A percentile compares a stretch with the other conserved stretches of the same genome.
Evolutionary conservation across 1,140 invertebrate species (phyloP).

Genomic region (Globodera ellingtonae): DNA sequence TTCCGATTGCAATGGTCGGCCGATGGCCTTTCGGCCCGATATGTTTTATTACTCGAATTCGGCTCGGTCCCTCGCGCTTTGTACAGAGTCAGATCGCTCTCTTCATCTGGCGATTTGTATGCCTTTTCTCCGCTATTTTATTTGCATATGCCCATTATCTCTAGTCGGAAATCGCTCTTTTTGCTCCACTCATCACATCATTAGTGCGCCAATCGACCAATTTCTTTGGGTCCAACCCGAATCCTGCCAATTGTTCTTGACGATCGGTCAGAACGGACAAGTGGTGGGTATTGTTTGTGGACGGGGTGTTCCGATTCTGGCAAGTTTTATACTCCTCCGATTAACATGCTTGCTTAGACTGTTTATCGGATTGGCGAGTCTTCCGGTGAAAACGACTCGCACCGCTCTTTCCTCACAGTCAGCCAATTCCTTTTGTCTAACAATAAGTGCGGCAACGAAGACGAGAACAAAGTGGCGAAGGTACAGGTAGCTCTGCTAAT

Average conservation of each 20-base stretch:
- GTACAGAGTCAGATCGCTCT: background rate
- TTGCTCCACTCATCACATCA: background rate
- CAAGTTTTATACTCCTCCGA: background rate
- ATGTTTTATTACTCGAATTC: conserved; percentile 10
- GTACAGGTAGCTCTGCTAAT: background rate
- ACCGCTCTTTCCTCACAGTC: background rate
- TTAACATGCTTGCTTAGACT: background rate
- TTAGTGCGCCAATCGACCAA: background rate
- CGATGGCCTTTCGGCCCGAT: conserved; percentile 12
- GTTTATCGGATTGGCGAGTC: background rate
- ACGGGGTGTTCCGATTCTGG: background rate
- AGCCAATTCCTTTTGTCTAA: background rate
- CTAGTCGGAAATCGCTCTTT: conserved; percentile 11
- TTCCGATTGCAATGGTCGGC: background rate
- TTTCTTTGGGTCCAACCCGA: conserved; percentile 20
- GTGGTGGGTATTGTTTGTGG: background rate
- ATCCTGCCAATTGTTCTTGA: background rate
- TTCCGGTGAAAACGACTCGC: background rate
- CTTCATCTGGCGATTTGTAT: conserved; percentile 2
- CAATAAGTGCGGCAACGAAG: background rate
- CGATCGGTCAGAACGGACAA: background rate
- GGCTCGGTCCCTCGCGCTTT: background rate
- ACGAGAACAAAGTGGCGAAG: background rate
- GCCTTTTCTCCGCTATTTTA: background rate
- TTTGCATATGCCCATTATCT: background rate